Conservation (phyloP, 1,140 invertebrate species). For the Epicauta chinensis region DNA sequence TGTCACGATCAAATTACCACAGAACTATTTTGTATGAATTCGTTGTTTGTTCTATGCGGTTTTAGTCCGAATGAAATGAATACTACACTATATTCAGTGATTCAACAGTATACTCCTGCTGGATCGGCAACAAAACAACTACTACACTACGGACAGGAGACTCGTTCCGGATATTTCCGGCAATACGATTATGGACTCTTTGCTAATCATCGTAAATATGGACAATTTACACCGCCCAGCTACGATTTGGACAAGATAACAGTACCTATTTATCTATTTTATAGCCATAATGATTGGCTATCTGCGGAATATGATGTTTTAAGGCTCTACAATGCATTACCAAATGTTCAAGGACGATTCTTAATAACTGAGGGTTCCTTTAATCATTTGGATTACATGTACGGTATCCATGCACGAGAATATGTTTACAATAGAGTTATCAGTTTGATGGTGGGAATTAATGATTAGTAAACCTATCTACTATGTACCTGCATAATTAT, state of each 20-base stretch:
- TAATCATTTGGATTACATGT: constrained; percentile 26
- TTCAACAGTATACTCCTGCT: constrained; percentile 74
- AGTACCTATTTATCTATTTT: constrained; percentile 49
- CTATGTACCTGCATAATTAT: too few species aligned
- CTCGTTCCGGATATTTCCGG: constrained; percentile 50
- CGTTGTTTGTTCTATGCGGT: constrained; percentile 52
- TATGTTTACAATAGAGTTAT: constrained; percentile 27
- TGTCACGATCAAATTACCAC: constrained; percentile 46
- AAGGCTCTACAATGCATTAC: constrained; percentile 40
- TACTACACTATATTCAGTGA: constrained; percentile 60
- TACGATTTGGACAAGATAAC: constrained; percentile 52
- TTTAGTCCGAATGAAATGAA: constrained; percentile 52
- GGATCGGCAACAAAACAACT: constrained; percentile 71
- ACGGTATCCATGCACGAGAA: constrained; percentile 15
- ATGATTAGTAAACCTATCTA: too few species aligned
- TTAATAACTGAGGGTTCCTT: constrained; percentile 9
- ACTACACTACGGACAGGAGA: constrained; percentile 64
- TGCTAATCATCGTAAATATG: constrained; percentile 25
- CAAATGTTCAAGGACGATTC: constrained; percentile 37
- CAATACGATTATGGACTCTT: constrained; percentile 51
- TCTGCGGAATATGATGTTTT: constrained; percentile 26
- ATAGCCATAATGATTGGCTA: constrained; percentile 47
- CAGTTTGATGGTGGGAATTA: constrained; percentile 15
- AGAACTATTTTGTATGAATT: constrained; percentile 49
- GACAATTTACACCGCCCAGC: constrained; percentile 40